Conservation (phyloP, 2,797 vertebrate genomes). For the Chelon auratus region DNA sequence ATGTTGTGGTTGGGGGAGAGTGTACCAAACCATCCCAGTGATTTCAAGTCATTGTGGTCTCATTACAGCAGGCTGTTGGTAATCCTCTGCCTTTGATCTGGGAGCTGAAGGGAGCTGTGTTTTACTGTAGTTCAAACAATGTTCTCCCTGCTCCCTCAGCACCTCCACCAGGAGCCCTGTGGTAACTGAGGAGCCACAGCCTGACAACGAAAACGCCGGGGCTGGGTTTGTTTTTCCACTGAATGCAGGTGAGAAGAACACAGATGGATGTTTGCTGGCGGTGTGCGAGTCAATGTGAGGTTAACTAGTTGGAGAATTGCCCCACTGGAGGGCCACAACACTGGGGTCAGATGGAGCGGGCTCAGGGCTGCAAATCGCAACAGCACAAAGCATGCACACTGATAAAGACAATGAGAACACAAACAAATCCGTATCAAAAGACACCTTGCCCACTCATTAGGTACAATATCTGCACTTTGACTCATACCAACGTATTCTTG, state of each 20-base stretch:
- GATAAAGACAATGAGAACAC: background rate
- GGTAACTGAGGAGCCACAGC: conserved; percentile 50
- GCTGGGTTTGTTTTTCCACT: conserved; percentile 38
- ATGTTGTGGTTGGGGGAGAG: conserved; percentile 52
- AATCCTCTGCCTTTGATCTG: conserved; percentile 77
- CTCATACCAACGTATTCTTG: too few relatives aligned
- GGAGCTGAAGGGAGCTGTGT: conserved; percentile 72
- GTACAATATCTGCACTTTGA: too few relatives aligned
- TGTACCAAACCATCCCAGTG: conserved; percentile 54
- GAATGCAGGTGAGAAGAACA: conserved; percentile 34
- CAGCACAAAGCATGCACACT: conserved; percentile 7
- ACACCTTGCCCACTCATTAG: too few relatives aligned
- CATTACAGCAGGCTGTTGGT: conserved; percentile 81
- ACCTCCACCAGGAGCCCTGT: conserved; percentile 70
- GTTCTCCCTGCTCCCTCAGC: conserved; percentile 64
- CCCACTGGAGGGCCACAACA: background rate
- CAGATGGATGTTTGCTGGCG: conserved; percentile 22
- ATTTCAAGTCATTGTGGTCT: conserved; percentile 73
- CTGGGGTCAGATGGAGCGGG: background rate
- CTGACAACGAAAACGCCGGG: conserved; percentile 1
- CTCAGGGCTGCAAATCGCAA: conserved; percentile 5
- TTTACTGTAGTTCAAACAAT: conserved; percentile 76
- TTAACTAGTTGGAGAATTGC: conserved; percentile 25
- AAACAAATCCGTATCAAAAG: background rate
- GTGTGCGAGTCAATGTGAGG: conserved; percentile 36